Conservation (phyloP, 2,113 vertebrate species). For the Daboia siamensis region DNA sequence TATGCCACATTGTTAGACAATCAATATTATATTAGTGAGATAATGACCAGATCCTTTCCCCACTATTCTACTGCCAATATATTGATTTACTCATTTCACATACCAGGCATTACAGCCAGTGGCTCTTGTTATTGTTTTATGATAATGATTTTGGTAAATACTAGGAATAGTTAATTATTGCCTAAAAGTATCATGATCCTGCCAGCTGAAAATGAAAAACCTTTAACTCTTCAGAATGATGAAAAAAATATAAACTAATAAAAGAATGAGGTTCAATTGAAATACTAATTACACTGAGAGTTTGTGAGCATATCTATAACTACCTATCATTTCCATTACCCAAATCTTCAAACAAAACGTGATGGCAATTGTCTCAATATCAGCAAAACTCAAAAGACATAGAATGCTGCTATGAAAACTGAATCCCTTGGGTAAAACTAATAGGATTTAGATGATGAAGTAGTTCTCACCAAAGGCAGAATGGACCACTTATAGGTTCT, state of each 20-base stretch:
- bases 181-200: neutral
- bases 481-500: neutral
- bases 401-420: neutral
- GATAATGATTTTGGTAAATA: neutral
- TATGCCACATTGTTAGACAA: neutral
- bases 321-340: neutral
- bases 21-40: neutral
- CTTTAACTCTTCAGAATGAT: neutral
- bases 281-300: neutral
- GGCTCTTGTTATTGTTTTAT: neutral
- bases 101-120: neutral
- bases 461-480: neutral
- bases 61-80: neutral
- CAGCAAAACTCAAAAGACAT: neutral
- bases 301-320: neutral
- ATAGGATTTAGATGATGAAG: neutral
- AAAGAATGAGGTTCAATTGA: neutral
- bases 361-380: neutral
- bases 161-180: neutral
- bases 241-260: neutral
- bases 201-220: neutral
- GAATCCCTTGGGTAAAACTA: neutral
- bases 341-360: neutral
- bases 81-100: neutral
- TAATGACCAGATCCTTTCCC: neutral